Conservation (phyloP, 37 sponge, comb jelly and placozoan species). For the Halichondria panicea region DNA sequence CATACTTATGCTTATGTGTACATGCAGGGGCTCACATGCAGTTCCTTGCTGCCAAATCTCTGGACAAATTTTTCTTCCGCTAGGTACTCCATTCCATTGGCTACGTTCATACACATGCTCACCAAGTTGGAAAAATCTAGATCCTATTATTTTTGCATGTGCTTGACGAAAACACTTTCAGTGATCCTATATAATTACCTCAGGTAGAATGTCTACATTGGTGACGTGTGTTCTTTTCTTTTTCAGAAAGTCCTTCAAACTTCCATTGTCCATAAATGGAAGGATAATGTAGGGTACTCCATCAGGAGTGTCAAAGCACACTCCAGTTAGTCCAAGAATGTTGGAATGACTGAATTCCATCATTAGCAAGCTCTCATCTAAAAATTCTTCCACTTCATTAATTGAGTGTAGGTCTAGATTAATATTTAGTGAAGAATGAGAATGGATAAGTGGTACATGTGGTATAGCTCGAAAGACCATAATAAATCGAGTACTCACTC, state of each 20-base stretch:
- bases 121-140: not conserved
- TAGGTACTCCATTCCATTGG: slow-evolving; percentile 19
- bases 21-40: slow-evolving; percentile 29
- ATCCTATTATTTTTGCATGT: not conserved
- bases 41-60: slow-evolving; percentile 19
- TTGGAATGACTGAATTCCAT: slow-evolving; percentile 22
- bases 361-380: slow-evolving; percentile 31
- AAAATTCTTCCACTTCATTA: slow-evolving; percentile 4
- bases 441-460: too few relatives aligned
- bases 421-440: too few relatives aligned
- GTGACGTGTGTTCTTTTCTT: not conserved
- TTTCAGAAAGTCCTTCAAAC: slow-evolving; percentile 21
- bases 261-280: slow-evolving; percentile 30
- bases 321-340: slow-evolving; percentile 16
- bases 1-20: too few relatives aligned
- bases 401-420: not conserved
- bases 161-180: too few relatives aligned
- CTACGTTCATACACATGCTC: slow-evolving; percentile 9
- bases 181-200: too few relatives aligned
- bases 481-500: not conserved
- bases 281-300: slow-evolving; percentile 21
- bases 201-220: slow-evolving; percentile 8
- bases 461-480: too few relatives aligned
- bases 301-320: slow-evolving; percentile 39
- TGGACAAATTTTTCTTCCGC: slow-evolving; percentile 4